Evolutionary conservation across 2,888 invertebrate genomes (phyloP), one percentile per base, ranked within the genome.

Genomic region (Hirudinaria manillensis): DNA sequence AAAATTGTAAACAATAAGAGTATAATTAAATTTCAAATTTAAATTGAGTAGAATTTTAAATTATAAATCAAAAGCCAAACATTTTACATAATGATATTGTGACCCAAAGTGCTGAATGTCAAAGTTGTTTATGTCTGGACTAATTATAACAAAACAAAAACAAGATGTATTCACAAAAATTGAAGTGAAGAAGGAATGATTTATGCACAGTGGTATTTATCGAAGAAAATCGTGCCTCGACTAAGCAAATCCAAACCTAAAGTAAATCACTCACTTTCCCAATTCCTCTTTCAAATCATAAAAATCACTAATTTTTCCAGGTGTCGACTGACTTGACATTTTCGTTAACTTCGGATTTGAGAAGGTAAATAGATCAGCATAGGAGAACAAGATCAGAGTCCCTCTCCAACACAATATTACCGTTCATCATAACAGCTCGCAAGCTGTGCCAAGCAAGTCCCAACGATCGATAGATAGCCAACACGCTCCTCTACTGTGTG

Each of bases 271-370:
- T 91, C 89, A 94, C 93, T 98, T 98, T 88, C 98, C 98, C 86
- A 99, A 90, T 89, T 99, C 98, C 89, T 99, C 98, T 89, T 98
- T 98, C 83, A 99, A 91, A 85, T 99, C 98, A 88, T 99, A 99
- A 88, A 97, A 96, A 89, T 99, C 98, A 88, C 94, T 96, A 89
- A 98, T 98, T 86, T 96, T 93, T 73, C 75, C 79, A 38, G 79
- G 76, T 51, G 79, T 77, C 70, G 77, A 73, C 61, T 73, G 73
- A 73, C 56, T 36, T 34, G 73, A 73, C 73, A 73, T 73, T 61
- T 65, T 68, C 45, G 45, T 16, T 16, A 45, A 45, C 45, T 45
- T 45, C 16, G 45, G 45, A 6, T 45, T 45, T 45, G 45, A 45
- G 45, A 45, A 45, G 45, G 3, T 7, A 45, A 45, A 45, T 45